Evolutionary conservation across 2,797 vertebrate species (phyloP).

Genomic region (Lycodopsis pacificus): DNA sequence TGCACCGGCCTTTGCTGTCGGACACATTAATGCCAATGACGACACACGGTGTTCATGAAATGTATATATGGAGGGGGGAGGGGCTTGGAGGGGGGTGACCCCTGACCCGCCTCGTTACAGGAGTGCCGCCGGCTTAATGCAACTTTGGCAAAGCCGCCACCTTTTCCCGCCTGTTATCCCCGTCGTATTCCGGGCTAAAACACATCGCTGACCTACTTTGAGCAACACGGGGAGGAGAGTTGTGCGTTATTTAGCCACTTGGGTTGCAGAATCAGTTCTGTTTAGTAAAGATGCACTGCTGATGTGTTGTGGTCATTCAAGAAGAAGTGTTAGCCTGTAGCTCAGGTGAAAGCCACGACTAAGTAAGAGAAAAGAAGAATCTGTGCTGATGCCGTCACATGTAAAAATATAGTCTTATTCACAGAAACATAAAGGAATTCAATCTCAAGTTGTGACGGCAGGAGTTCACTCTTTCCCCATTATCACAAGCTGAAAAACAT

Average conservation of each 20-base stretch:
- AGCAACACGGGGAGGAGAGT: slow-evolving; percentile 30
- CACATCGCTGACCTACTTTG: slow-evolving; percentile 83
- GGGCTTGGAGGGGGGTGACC: slow-evolving; percentile 78
- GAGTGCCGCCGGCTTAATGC: slow-evolving; percentile 88
- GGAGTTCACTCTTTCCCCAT: neutral
- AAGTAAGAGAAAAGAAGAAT: neutral
- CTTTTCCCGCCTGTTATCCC: slow-evolving; percentile 86
- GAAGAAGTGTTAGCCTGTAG: neutral
- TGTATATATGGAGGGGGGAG: slow-evolving; percentile 64
- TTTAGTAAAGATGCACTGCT: neutral
- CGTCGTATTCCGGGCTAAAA: slow-evolving; percentile 83
- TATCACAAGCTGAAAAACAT: slow-evolving; percentile 38
- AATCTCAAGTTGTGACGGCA: neutral
- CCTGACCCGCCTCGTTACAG: slow-evolving; percentile 84
- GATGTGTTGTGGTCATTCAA: neutral
- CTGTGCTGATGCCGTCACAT: neutral
- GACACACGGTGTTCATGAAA: slow-evolving; percentile 82
- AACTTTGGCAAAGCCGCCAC: slow-evolving; percentile 87
- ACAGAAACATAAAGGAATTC: neutral
- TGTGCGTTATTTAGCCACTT: slow-evolving; percentile 1
- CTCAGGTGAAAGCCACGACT: neutral
- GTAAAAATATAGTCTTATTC: neutral
- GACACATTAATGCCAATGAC: slow-evolving; percentile 50
- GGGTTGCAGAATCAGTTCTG: neutral
- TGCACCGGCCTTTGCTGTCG: slow-evolving; percentile 16